phyloP scores from a whole-genome alignment of 2,797 vertebrate genomes.

The Euphonia xanthogaster region DNA sequence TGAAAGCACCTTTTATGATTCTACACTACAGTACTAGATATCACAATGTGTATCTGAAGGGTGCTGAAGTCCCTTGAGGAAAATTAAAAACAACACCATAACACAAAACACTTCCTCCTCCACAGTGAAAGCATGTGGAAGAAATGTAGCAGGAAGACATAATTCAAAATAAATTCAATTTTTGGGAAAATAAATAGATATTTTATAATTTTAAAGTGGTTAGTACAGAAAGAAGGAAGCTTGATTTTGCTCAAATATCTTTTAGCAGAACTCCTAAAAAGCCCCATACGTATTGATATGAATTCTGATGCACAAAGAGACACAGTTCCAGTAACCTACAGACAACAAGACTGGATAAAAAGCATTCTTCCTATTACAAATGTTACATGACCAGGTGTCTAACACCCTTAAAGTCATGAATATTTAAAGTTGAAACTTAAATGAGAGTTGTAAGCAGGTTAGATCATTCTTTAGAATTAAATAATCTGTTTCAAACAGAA shows the following conservation, averaged over 20 bases:
- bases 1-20: neutral
- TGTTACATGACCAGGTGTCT: neutral
- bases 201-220: neutral
- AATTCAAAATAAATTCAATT: neutral
- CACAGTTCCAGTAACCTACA: neutral
- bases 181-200: neutral
- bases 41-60: neutral
- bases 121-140: neutral
- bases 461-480: neutral
- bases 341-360: neutral
- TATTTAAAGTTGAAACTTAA: neutral
- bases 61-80: neutral
- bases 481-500: neutral
- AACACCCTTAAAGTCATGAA: neutral
- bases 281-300: neutral
- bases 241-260: neutral
- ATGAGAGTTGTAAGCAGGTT: neutral
- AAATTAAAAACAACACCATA: neutral
- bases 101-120: neutral
- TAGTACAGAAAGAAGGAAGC: neutral
- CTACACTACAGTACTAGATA: neutral
- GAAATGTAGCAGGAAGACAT: rapidly evolving
- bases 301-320: neutral
- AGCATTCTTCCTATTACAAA: neutral
- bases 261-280: neutral